These are phyloP conservation scores for Epinephelus fuscoguttatus DNA, from an alignment of 2,113 vertebrate genomes.

Conservation along the genomic window DNA sequence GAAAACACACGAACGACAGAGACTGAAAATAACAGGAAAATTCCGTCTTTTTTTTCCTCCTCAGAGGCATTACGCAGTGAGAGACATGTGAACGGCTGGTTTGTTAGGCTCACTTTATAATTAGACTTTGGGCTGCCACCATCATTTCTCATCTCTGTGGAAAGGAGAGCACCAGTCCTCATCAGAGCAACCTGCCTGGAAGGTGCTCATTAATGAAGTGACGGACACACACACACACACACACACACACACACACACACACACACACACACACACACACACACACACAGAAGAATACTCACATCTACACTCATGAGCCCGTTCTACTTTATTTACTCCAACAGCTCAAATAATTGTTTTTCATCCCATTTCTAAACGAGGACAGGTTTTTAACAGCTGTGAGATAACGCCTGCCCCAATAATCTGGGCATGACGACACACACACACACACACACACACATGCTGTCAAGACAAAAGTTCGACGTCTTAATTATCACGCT, in stretches of 20 bases:
- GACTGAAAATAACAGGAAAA: slow-evolving; percentile 29
- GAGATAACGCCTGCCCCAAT: slow-evolving; percentile 15
- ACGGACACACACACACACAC: slow-evolving; percentile 17
- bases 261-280: not conserved
- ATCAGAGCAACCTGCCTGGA: slow-evolving; percentile 72
- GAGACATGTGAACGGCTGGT: slow-evolving; percentile 49
- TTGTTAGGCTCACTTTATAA: slow-evolving; percentile 69
- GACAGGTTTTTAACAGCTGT: slow-evolving; percentile 58
- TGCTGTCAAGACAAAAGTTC: not conserved
- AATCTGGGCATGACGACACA: slow-evolving; percentile 6
- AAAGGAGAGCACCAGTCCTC: slow-evolving; percentile 68
- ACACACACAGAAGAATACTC: slow-evolving; percentile 5
- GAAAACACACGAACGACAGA: slow-evolving; percentile 32
- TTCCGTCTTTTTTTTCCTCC: slow-evolving; percentile 18
- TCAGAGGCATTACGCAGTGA: slow-evolving; percentile 42
- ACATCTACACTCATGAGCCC: slow-evolving; percentile 21
- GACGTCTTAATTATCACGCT: slow-evolving; percentile 40
- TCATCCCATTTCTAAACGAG: slow-evolving; percentile 47
- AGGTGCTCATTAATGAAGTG: slow-evolving; percentile 75
- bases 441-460: not conserved
- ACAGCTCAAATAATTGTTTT: slow-evolving; percentile 65
- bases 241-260: slow-evolving; percentile 2
- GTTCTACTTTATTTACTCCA: slow-evolving; percentile 71
- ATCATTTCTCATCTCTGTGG: slow-evolving; percentile 68
- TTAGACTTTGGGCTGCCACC: slow-evolving; percentile 67